Percentiles rank a stretch among this genome's conserved stretches.
phyloP scores from a whole-genome alignment of 1,140 invertebrate species.

The Lordiphosa collinella region DNA sequence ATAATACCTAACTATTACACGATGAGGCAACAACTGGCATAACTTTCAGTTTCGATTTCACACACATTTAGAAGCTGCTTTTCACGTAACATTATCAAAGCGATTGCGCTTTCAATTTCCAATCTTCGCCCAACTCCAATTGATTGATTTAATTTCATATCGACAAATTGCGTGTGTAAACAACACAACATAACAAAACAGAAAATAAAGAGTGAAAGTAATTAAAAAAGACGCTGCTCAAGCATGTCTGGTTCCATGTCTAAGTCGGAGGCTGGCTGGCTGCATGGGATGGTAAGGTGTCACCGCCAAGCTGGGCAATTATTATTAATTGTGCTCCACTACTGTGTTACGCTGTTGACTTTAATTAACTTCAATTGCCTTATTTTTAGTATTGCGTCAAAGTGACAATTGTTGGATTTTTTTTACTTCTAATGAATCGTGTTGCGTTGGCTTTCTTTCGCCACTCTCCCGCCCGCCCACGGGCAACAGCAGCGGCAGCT shows the following conservation, averaged over 20 bases:
- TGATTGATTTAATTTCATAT: constrained; percentile 42
- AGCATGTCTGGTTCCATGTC: constrained; percentile 8
- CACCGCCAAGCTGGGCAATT: constrained; percentile 37
- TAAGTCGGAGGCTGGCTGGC: background rate
- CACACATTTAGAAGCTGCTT: constrained; percentile 31
- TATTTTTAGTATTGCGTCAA: constrained; percentile 52
- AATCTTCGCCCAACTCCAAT: constrained; percentile 7
- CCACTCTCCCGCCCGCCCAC: constrained; percentile 2
- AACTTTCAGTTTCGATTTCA: constrained; percentile 59
- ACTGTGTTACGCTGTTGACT: constrained; percentile 43
- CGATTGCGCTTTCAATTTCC: constrained; percentile 13
- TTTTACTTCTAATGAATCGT: constrained; percentile 35
- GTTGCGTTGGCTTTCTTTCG: constrained; percentile 33
- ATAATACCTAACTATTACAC: constrained; percentile 8
- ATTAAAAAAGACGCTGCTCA: constrained; percentile 37
- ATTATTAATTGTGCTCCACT: constrained; percentile 29
- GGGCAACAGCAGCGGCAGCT: constrained; percentile 5
- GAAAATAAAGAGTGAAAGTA: constrained; percentile 57
- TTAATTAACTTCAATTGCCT: constrained; percentile 72
- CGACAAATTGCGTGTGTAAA: constrained; percentile 57
- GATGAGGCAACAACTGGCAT: constrained; percentile 7
- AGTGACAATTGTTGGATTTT: constrained; percentile 60
- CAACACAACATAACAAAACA: background rate
- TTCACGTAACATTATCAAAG: constrained; percentile 35
- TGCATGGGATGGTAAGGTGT: constrained; percentile 36